Evolutionary conservation across 2,797 vertebrate species (phyloP).

Genomic region (Stomatorhinus walkeri): DNA sequence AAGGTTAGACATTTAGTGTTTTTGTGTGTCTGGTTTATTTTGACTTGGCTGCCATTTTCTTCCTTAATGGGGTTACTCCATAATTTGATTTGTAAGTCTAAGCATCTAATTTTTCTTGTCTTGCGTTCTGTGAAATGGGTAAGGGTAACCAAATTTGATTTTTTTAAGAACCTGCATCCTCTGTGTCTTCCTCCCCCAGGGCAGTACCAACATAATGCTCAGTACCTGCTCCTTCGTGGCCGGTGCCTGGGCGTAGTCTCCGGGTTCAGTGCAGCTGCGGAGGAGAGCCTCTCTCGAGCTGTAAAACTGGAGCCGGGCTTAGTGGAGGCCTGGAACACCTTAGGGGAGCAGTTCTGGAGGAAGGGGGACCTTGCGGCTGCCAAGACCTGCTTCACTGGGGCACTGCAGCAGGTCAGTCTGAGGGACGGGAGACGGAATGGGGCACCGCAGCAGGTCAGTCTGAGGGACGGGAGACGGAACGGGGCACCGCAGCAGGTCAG

Average conservation of each 20-base stretch:
- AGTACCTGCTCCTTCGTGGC: conserved; percentile 72
- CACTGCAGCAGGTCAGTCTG: conserved; percentile 69
- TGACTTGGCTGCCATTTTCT: background rate
- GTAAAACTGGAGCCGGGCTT: conserved; percentile 80
- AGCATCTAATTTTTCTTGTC: background rate
- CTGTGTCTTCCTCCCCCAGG: conserved; percentile 45
- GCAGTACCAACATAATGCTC: conserved; percentile 57
- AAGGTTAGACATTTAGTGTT: conserved; percentile 50
- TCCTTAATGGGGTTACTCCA: background rate
- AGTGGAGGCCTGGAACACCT: conserved; percentile 81
- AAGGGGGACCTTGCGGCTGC: conserved; percentile 75
- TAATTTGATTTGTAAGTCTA: background rate
- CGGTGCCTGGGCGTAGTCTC: conserved; percentile 71
- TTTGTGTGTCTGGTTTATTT: background rate
- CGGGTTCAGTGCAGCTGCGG: conserved; percentile 64
- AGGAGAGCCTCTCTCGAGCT: conserved; percentile 74
- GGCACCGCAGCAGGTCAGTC: conserved; percentile 37
- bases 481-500: no score
- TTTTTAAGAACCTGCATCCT: background rate
- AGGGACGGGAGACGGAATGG: background rate
- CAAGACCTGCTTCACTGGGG: conserved; percentile 81
- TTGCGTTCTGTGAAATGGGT: background rate
- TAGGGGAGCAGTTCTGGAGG: conserved; percentile 90
- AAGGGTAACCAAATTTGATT: background rate
- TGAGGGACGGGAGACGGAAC: no score